Conservation (phyloP, 2,113 vertebrate genomes). For the Nesogale talazaci region DNA sequence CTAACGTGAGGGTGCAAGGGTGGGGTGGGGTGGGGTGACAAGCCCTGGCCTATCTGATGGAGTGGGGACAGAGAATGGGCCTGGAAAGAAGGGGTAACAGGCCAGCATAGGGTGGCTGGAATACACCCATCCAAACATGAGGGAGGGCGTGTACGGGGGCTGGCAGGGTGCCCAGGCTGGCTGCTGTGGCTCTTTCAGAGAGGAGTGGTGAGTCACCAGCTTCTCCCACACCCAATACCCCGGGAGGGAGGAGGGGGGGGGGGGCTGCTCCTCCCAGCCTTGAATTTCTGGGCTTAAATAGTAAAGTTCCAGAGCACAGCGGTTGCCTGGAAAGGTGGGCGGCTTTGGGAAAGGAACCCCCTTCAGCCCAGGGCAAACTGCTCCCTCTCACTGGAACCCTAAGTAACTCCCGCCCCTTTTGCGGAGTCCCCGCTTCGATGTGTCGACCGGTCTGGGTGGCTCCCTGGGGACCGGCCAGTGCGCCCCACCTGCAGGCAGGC, state of each 20-base stretch:
- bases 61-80: not conserved
- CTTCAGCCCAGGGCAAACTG: not conserved
- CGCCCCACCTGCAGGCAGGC: not conserved
- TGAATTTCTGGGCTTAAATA: not conserved
- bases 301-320: not conserved
- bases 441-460: too few species aligned
- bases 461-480: not conserved
- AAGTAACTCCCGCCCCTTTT: too few species aligned
- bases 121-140: not conserved
- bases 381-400: not conserved
- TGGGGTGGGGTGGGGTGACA: not conserved
- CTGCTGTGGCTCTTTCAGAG: constrained; percentile 23
- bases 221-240: constrained; percentile 47
- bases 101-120: not conserved
- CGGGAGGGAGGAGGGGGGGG: not conserved
- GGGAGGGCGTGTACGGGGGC: constrained; percentile 41
- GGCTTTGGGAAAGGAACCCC: not conserved
- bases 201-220: constrained; percentile 69
- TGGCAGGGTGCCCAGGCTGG: constrained; percentile 47
- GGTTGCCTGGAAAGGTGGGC: not conserved
- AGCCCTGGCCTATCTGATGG: not conserved
- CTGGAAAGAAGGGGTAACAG: not conserved
- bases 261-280: too few species aligned
- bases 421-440: not conserved
- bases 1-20: not conserved